A percentile compares a stretch with the other conserved stretches of the same genome.
Evolutionary conservation across 2,797 vertebrate genomes (phyloP).

Genomic region (Lacerta agilis): DNA sequence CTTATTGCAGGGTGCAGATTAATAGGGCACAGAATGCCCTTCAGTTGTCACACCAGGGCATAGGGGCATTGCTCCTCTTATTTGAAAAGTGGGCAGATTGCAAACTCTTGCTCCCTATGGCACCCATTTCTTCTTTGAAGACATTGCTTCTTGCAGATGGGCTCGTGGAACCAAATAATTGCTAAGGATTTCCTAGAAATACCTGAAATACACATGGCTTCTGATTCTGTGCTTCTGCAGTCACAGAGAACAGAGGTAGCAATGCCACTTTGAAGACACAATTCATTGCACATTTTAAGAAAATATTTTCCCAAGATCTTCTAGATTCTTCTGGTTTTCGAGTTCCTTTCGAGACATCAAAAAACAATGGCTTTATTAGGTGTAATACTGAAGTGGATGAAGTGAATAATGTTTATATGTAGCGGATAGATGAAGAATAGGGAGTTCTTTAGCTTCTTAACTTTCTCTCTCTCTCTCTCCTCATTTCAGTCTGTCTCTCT

Average conservation of each 20-base stretch:
- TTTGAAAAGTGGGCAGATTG: not conserved
- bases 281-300: not conserved
- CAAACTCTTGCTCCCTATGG: not conserved
- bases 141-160: not conserved
- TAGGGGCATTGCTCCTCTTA: not conserved
- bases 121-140: not conserved
- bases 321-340: not conserved
- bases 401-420: too few relatives aligned
- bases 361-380: too few relatives aligned
- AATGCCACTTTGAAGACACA: not conserved
- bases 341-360: not conserved
- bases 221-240: not conserved
- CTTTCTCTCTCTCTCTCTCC: too few relatives aligned
- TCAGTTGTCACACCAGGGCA: not conserved
- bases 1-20: not conserved
- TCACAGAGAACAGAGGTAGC: not conserved
- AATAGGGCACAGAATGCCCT: not conserved
- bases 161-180: not conserved
- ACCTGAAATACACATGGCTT: not conserved
- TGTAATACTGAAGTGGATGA: too few relatives aligned
- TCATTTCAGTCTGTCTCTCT: too few relatives aligned
- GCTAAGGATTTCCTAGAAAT: not conserved
- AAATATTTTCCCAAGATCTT: not conserved
- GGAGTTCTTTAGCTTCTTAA: too few relatives aligned
- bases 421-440: too few relatives aligned